Evolutionary conservation across 2,797 vertebrate genomes (phyloP).

Genomic region (Sparus aurata): DNA sequence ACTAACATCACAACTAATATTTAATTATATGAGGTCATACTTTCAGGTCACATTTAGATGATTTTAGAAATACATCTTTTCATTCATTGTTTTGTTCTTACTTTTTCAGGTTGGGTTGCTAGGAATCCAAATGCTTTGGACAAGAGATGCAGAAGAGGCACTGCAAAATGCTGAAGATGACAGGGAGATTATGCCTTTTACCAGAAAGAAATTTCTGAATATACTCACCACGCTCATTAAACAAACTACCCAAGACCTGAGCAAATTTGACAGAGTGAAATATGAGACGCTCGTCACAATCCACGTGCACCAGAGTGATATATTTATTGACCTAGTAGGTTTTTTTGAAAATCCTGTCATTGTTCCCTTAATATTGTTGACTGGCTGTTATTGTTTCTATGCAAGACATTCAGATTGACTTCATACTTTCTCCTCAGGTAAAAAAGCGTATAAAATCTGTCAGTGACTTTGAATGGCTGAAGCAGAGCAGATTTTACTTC

Average conservation of each 20-base stretch:
- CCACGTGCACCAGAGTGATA: conserved; percentile 94
- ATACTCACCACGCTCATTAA: conserved; percentile 89
- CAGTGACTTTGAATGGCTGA: conserved; percentile 94
- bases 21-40: neutral
- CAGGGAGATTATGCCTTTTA: conserved; percentile 90
- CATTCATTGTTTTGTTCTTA: neutral
- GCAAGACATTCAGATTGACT: neutral
- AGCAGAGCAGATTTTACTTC: conserved; percentile 95
- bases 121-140: conserved; percentile 96
- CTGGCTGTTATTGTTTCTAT: neutral
- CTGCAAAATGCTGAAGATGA: conserved; percentile 87
- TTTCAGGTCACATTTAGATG: neutral
- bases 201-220: conserved; percentile 89
- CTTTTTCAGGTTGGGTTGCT: conserved; percentile 83
- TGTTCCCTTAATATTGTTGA: neutral
- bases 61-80: neutral
- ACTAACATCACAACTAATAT: neutral
- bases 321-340: conserved; percentile 92
- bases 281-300: conserved; percentile 94
- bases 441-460: conserved; percentile 87
- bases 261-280: conserved; percentile 88
- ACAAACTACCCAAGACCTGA: conserved; percentile 90
- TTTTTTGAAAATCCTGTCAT: conserved; percentile 15
- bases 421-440: conserved; percentile 47
- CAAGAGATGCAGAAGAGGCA: conserved; percentile 92